These are phyloP conservation scores for Sardinella longiceps DNA, from an alignment of 2,797 vertebrate species.

Conservation along the genomic window DNA sequence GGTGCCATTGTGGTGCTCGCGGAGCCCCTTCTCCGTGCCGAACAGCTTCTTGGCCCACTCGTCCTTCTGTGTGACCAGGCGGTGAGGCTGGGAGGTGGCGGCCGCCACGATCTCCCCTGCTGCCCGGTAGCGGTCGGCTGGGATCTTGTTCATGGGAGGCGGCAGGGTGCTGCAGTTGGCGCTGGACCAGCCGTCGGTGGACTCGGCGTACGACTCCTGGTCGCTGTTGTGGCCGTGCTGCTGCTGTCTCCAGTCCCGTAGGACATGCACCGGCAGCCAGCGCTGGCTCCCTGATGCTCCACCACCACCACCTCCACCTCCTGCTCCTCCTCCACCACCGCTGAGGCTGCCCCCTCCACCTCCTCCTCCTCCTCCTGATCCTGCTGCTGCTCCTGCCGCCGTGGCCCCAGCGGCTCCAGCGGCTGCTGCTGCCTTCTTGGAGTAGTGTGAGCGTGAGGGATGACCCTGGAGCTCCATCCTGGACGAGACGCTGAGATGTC, in stretches of 20 bases:
- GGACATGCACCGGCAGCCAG: conserved; percentile 92
- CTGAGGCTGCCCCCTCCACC: conserved; percentile 54
- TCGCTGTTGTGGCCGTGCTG: conserved; percentile 81
- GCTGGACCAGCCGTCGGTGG: conserved; percentile 96
- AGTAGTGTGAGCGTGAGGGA: conserved; percentile 72
- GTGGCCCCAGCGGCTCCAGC: conserved; percentile 65
- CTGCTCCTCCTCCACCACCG: conserved; percentile 38
- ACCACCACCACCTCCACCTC: neutral
- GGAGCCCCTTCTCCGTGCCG: conserved; percentile 76
- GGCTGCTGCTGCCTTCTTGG: conserved; percentile 69
- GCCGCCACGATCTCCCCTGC: conserved; percentile 74
- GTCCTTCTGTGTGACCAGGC: conserved; percentile 79
- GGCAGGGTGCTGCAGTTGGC: conserved; percentile 96
- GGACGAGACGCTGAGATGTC: conserved; percentile 73
- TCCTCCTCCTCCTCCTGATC: neutral
- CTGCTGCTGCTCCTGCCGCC: conserved; percentile 63
- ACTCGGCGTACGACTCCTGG: conserved; percentile 97
- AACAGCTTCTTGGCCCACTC: conserved; percentile 93
- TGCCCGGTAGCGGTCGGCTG: conserved; percentile 91
- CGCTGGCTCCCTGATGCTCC: conserved; percentile 70
- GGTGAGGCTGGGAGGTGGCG: conserved; percentile 74
- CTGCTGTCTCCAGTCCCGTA: conserved; percentile 89
- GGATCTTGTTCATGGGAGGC: conserved; percentile 97
- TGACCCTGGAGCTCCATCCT: conserved; percentile 62
- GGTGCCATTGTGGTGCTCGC: conserved; percentile 66